Base-by-base conservation (phyloP, 2,113 vertebrate genomes). In the Anser cygnoides region DNA sequence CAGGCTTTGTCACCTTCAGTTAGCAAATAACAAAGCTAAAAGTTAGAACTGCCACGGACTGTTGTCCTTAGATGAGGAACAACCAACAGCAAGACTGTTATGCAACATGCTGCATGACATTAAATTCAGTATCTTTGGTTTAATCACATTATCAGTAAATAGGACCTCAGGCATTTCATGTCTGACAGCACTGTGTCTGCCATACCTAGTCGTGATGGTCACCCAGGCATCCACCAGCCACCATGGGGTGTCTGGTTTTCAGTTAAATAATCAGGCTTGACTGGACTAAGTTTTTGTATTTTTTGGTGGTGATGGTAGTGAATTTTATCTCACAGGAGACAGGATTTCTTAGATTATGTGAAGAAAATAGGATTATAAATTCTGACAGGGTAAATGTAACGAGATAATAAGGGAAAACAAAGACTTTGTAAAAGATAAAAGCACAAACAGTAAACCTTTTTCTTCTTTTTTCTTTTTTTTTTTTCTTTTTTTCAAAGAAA, bases 121-220 rank as follows among this genome's bases (percentile, higher is more conserved):
- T 44, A 58, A 41, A 50, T 62, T 62, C 71, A 29, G 10, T 55
- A 54, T 35, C 52, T 85, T 46, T 50, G 31, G 37, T 78, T 94
- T 55, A 58, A 72, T 59, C 57, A 3, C 61, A 54, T 9, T 14
- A 21, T 35, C 66, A 79, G 66, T 7, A 74, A 44, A 31, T 11
- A 54, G 28, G 41, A 80, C 4, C 6, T 86, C 39, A 58, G 59
- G 33, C n/a, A 29, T 54, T 43, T 58, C 15, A 26, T 8, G 33
- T 31, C 44, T 0, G 0, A 25, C 31, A 13, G 8, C 31, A 31
- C 7, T 17, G 8, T 5, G 0, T 49, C 67, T 83, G 79, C 26
- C 13, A 4, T 16, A 39, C 44, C 0, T 16, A 9, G 33, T 61
- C 76, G 54, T 54, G 67, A 22, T 11, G 25, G 28, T 65, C 33